Percentiles rank a stretch among this genome's conserved stretches.
These are phyloP conservation scores for Oreochromis grahami DNA, from an alignment of 2,797 vertebrate species.

Conservation along the genomic window DNA sequence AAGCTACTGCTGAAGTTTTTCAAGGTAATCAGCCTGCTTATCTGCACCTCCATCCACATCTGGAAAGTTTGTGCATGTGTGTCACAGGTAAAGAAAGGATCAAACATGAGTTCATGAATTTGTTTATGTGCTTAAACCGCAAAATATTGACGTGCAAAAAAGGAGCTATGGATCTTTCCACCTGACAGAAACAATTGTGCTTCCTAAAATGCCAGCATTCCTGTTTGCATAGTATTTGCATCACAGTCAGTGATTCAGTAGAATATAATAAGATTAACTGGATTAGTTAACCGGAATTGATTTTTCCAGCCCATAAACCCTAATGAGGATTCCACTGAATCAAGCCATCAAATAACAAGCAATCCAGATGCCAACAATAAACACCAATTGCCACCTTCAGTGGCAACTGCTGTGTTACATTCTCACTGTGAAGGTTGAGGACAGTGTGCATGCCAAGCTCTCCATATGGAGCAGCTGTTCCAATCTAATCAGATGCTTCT, in stretches of 20 bases:
- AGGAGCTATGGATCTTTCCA: not conserved
- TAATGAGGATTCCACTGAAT: not conserved
- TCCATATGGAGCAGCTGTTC: constrained; percentile 41
- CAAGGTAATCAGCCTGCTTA: not conserved
- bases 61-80: not conserved
- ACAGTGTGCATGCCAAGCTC: not conserved
- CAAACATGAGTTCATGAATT: not conserved
- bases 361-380: constrained; percentile 13
- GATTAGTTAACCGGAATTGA: not conserved
- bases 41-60: not conserved
- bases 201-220: not conserved
- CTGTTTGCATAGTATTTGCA: not conserved
- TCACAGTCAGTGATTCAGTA: not conserved
- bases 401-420: not conserved
- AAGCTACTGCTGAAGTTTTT: not conserved
- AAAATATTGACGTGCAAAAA: not conserved
- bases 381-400: not conserved
- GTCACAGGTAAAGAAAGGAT: not conserved
- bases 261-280: not conserved
- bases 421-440: not conserved
- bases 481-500: constrained; percentile 29
- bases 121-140: not conserved
- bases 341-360: not conserved
- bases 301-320: not conserved
- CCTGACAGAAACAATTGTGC: not conserved